Conservation (phyloP, 2,888 invertebrate genomes). For the Epinotia ramella region DNA sequence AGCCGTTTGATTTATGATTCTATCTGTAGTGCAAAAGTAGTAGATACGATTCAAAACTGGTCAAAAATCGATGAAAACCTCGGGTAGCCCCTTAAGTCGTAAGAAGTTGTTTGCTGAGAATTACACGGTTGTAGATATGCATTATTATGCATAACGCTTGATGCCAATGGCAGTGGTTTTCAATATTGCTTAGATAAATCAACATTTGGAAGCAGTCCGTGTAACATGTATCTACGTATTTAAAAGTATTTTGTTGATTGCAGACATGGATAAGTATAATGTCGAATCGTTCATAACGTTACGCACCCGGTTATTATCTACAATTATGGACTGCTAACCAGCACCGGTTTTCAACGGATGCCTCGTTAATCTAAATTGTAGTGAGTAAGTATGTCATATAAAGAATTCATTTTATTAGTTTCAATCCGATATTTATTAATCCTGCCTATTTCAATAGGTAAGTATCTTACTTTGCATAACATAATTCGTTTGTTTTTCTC, state of each 20-base stretch:
- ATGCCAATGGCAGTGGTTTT: not conserved
- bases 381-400: not conserved
- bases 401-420: not conserved
- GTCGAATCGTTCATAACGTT: constrained; percentile 9
- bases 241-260: not conserved
- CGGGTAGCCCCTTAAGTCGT: no score
- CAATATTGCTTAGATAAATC: no score
- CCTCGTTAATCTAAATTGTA: constrained; percentile 9
- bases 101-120: not conserved
- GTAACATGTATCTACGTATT: no score
- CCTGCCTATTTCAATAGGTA: not conserved
- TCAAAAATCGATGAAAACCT: no score
- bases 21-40: no score
- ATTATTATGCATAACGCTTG: not conserved
- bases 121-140: not conserved
- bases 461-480: no score
- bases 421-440: not conserved
- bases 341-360: constrained; percentile 20
- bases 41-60: no score
- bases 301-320: constrained; percentile 10
- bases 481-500: no score
- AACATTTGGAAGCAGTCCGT: not conserved
- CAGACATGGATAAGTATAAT: constrained; percentile 6
- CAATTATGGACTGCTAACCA: constrained; percentile 7
- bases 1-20: no score